Evolutionary conservation across 1,140 invertebrate genomes (phyloP).

Genomic region (Psilanteris sp.): DNA sequence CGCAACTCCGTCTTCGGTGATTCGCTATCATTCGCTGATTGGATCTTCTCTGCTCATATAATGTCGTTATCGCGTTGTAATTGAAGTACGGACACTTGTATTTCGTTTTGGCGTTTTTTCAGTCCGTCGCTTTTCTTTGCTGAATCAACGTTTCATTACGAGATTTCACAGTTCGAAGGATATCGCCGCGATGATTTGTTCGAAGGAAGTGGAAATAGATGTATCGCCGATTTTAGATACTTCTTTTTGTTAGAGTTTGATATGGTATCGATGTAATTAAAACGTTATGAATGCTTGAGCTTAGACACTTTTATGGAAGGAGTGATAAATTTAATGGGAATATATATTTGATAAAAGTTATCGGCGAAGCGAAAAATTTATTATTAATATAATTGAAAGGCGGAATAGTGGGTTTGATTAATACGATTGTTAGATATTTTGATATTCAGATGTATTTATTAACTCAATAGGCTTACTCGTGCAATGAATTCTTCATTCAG

Average conservation of each 20-base stretch:
- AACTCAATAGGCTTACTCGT: no score
- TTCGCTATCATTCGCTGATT: conserved; percentile 42
- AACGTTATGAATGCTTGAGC: not conserved
- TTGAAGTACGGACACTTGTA: conserved; percentile 10
- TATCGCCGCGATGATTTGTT: not conserved
- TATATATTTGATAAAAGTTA: no score
- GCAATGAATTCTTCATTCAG: no score
- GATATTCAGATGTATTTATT: no score
- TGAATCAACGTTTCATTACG: conserved; percentile 5
- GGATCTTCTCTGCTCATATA: conserved; percentile 30
- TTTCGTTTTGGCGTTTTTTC: conserved; percentile 23
- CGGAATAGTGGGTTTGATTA: no score
- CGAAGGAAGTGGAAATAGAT: not conserved
- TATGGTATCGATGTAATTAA: conserved; percentile 1
- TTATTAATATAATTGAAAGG: no score
- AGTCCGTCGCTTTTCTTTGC: conserved; percentile 3
- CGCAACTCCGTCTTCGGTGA: conserved; percentile 22
- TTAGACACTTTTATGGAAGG: no score
- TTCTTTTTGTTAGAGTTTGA: not conserved
- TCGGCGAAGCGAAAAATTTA: no score
- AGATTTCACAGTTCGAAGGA: conserved; percentile 5
- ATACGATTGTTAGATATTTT: no score
- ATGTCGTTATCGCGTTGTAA: conserved; percentile 41
- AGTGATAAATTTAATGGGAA: no score
- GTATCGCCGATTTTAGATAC: not conserved